These are phyloP conservation scores for Drosophila nigromelanica DNA, from an alignment of 1,140 invertebrate genomes.

Conservation along the genomic window DNA sequence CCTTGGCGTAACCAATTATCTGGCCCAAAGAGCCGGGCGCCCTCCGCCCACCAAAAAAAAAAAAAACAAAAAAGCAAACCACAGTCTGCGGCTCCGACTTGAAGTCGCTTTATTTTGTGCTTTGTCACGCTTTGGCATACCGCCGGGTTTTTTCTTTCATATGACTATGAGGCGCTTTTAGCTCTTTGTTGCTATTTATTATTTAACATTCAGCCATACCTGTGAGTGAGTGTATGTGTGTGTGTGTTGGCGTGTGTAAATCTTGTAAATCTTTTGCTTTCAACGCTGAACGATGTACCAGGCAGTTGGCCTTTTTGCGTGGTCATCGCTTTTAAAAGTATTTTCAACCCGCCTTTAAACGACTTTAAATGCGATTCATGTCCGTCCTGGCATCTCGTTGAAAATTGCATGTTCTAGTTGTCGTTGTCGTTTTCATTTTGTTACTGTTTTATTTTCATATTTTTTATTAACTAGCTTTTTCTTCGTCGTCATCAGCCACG, in stretches of 20 bases:
- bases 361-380: constrained; percentile 73
- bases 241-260: constrained; percentile 68
- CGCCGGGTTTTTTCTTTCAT: constrained; percentile 47
- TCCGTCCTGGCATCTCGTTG: constrained; percentile 35
- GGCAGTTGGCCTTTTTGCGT: constrained; percentile 30
- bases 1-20: constrained; percentile 74
- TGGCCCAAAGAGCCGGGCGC: constrained; percentile 11
- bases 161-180: constrained; percentile 32
- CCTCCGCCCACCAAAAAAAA: constrained; percentile 6
- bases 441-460: constrained; percentile 31
- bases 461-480: constrained; percentile 67
- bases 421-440: constrained; percentile 16
- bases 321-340: constrained; percentile 75
- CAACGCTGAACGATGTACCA: constrained; percentile 38
- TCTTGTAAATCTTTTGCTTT: constrained; percentile 79
- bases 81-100: background rate
- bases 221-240: background rate
- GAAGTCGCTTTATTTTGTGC: constrained; percentile 47
- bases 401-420: constrained; percentile 71
- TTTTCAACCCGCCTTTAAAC: constrained; percentile 53
- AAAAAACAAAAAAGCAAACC: constrained; percentile 2
- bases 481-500: constrained; percentile 21
- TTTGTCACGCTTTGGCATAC: constrained; percentile 66
- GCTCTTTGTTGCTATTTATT: constrained; percentile 69
- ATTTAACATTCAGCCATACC: constrained; percentile 53